phyloP scores from a whole-genome alignment of 2,888 invertebrate species.

The Melitaea athalia region DNA sequence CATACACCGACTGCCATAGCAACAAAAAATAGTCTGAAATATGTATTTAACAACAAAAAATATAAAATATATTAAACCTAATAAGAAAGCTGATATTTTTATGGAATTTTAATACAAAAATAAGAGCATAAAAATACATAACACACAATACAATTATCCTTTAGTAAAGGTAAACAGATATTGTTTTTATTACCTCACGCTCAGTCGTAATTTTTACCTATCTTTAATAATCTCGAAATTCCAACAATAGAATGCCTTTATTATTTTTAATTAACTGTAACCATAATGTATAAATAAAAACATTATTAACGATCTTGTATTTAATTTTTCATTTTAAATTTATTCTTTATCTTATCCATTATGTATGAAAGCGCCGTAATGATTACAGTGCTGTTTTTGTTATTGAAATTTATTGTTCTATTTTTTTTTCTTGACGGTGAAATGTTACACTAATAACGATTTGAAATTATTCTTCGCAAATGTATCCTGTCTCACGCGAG shows the following conservation, averaged over 20 bases:
- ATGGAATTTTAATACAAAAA: too few species aligned
- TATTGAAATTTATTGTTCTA: constrained; percentile 4
- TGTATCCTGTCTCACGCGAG: constrained; percentile 44
- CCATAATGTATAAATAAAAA: constrained; percentile 4
- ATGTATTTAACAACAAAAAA: too few species aligned
- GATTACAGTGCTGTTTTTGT: constrained; percentile 14
- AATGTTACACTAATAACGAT: constrained; percentile 26
- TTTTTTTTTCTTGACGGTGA: constrained; percentile 8
- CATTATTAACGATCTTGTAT: not conserved
- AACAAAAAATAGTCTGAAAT: too few species aligned
- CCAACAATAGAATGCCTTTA: constrained; percentile 5
- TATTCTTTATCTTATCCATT: constrained; percentile 15
- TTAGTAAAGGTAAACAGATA: constrained; percentile 3
- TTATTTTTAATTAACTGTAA: constrained; percentile 1
- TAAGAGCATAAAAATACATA: too few species aligned
- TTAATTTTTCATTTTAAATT: constrained; percentile 12
- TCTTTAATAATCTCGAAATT: not conserved
- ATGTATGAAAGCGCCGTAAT: constrained; percentile 19
- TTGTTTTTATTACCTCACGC: not conserved
- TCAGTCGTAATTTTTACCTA: constrained; percentile 1
- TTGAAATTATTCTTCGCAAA: constrained; percentile 21
- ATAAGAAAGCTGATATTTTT: too few species aligned
- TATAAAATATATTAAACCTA: too few species aligned
- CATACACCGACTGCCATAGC: too few species aligned
- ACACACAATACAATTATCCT: not conserved